Evolutionary conservation across 2,888 invertebrate genomes (phyloP), one percentile per base, ranked within the genome.

Genomic region (Mesorhabditis belari): DNA sequence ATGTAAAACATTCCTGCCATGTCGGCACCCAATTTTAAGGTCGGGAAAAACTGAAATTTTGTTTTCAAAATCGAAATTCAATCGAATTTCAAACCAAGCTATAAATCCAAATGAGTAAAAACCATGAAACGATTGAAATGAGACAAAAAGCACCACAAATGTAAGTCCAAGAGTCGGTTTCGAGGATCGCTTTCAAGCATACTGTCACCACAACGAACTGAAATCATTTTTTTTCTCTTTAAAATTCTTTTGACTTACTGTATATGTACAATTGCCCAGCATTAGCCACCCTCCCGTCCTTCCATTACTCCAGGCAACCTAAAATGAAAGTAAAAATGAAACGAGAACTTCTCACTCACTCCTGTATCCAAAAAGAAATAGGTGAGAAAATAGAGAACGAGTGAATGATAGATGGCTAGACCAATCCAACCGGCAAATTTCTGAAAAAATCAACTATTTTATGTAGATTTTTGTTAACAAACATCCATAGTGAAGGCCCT

Each of bases 361-460:
- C 98, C 83, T 99, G 96, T 54, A 99, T 68, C 62, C 59, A 73
- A 56, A 58, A 74, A 70, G 35, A 66, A 69, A 59, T 74, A 76
- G n/a, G 94, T 90, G 82, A 96, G 84, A 92, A 94, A 96, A 85
- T 92, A 98, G 73, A 98, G 86, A 69, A 95, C 84, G 62, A 93
- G 87, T 2, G 96, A 96, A 86, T 99, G 98, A 79, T 90, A 85
- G 81, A 98, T 85, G 25, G 95, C 90, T 83, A 95, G 92, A 17
- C 88, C 83, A 67, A 94, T 92, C 96, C 98, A 98, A 80, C 93
- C 86, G 91, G 94, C 93, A 85, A 98, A 98, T 67, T 94, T 90
- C 84, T 85, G 75, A 4, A 80, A 75, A 86, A 9, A 98, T 29
- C 19, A 58, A 61, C 53, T 23, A 58, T 49, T 58, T 28, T 17